phyloP scores from a whole-genome alignment of 1,140 invertebrate genomes.

The Drosophila bocki region DNA sequence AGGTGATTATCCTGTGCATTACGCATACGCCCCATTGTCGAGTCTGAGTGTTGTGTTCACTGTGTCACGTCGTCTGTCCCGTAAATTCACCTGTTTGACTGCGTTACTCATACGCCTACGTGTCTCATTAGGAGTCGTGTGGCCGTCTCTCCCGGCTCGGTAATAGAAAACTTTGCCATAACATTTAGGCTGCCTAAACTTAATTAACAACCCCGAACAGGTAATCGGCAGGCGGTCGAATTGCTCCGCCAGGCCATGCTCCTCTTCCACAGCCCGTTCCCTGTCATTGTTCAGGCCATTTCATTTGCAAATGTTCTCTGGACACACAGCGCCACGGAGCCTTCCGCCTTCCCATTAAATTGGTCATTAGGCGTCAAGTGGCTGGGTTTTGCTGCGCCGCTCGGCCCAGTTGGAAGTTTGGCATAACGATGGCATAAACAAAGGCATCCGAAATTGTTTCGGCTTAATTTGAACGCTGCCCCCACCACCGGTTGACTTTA shows the following conservation, averaged over 20 bases:
- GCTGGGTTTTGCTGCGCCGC: constrained; percentile 46
- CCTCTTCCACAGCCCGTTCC: not conserved
- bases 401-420: constrained; percentile 23
- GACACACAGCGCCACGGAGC: constrained; percentile 44
- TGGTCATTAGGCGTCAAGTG: constrained; percentile 82
- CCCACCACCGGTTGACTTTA: constrained; percentile 19
- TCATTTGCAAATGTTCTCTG: constrained; percentile 72
- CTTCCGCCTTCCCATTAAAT: constrained; percentile 66
- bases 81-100: constrained; percentile 62
- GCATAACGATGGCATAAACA: constrained; percentile 43
- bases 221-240: constrained; percentile 64
- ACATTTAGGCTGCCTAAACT: constrained; percentile 75
- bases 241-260: constrained; percentile 2
- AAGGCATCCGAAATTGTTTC: constrained; percentile 69
- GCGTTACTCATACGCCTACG: constrained; percentile 80
- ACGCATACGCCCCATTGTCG: constrained; percentile 45
- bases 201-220: constrained; percentile 77
- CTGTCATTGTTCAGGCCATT: constrained; percentile 66
- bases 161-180: constrained; percentile 82
- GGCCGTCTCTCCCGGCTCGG: constrained; percentile 24
- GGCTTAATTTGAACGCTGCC: constrained; percentile 72
- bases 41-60: constrained; percentile 10
- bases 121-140: constrained; percentile 74
- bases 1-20: constrained; percentile 22
- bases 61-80: constrained; percentile 50